Evolutionary conservation across 2,113 vertebrate species (phyloP).

Genomic region (Promerops cafer): DNA sequence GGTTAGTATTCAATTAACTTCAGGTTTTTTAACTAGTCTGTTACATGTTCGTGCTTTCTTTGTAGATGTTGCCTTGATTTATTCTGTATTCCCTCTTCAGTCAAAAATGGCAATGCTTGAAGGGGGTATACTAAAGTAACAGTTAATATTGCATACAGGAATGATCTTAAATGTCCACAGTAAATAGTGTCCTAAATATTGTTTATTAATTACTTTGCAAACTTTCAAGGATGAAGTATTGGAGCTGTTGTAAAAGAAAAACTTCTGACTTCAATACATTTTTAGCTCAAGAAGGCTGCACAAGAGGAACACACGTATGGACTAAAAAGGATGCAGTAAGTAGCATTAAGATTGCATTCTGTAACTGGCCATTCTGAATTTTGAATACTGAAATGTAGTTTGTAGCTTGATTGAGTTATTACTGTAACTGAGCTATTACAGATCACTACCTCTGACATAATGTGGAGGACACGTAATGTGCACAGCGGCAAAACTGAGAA

Average conservation of each 20-base stretch:
- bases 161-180: background rate
- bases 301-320: constrained; percentile 86
- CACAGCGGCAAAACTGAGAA: background rate
- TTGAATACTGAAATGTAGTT: background rate
- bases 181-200: background rate
- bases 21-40: background rate
- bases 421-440: background rate
- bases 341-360: background rate
- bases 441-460: background rate
- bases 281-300: constrained; percentile 91
- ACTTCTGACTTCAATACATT: constrained; percentile 95
- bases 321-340: constrained; percentile 87
- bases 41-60: background rate
- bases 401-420: background rate
- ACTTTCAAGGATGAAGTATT: constrained; percentile 92
- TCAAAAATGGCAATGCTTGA: background rate
- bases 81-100: background rate
- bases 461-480: background rate
- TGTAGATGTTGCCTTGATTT: background rate
- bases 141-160: background rate
- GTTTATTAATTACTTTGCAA: constrained; percentile 2
- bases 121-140: background rate
- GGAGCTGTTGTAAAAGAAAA: constrained; percentile 97
- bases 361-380: background rate
- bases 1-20: constrained; percentile 69